Percentiles rank a stretch among this genome's conserved stretches.
Evolutionary conservation across 2,888 invertebrate species (phyloP).

Genomic region (Melitaea athalia): DNA sequence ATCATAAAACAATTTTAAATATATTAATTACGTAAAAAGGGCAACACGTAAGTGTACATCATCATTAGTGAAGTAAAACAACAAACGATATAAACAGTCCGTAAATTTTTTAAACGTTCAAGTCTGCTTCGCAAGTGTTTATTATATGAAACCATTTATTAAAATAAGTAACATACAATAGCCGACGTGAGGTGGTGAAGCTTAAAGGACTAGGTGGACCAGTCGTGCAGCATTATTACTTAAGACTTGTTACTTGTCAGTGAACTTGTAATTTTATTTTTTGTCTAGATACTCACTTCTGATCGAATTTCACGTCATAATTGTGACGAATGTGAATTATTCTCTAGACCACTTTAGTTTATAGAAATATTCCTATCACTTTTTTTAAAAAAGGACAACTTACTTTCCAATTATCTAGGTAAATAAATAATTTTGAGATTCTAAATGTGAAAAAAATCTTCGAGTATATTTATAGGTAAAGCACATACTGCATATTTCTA

Average conservation of each 20-base stretch:
- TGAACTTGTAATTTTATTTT: conserved; percentile 9
- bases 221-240: conserved; percentile 9
- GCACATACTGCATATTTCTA: too few relatives aligned
- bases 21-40: not conserved
- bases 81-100: not conserved
- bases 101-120: not conserved
- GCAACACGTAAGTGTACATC: not conserved
- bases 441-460: too few relatives aligned
- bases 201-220: conserved; percentile 12
- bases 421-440: too few relatives aligned
- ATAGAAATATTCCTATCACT: too few relatives aligned
- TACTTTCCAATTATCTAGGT: too few relatives aligned
- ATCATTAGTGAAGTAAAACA: not conserved
- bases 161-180: conserved; percentile 7
- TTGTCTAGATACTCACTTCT: not conserved
- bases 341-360: too few relatives aligned
- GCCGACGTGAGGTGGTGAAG: conserved; percentile 3
- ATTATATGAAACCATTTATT: conserved; percentile 8
- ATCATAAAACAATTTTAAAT: too few relatives aligned
- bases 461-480: too few relatives aligned
- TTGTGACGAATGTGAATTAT: too few relatives aligned
- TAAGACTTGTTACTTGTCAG: conserved; percentile 5
- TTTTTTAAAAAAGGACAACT: too few relatives aligned
- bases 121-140: not conserved
- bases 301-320: not conserved